Evolutionary conservation across 2,797 vertebrate genomes (phyloP), one percentile per base, ranked within the genome.

Genomic region (Sparus aurata): DNA sequence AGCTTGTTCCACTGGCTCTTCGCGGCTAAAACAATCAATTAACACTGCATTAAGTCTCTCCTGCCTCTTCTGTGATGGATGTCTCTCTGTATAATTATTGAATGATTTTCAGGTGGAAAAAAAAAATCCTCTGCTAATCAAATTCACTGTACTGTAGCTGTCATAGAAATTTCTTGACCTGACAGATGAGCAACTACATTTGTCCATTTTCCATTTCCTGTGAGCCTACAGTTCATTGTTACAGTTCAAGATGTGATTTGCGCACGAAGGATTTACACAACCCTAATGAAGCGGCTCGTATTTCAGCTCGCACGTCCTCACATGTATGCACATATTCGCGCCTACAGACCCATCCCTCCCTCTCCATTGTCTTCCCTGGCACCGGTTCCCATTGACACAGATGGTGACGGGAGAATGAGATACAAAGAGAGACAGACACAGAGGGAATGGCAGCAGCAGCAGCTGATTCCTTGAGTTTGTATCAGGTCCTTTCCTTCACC

Each of bases 341-440:
- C 79, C 50, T 47, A 69, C 41, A 79, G 34, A 77, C 54, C 61
- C 63, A 46, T 47, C 58, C 75, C 66, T 62, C 50, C 69, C 69
- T 81, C 81, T 65, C 84, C 18, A 75, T 82, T 69, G 83, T 88
- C 87, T 89, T 71, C 71, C 69, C 81, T 91, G 89, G 85, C 86
- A 77, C 66, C 69, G n/a, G 47, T 85, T 79, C 55, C 65, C 88
- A 71, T 50, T 85, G 79, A 77, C 83, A 79, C 87, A 90, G 88
- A 85, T 85, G 87, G 75, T 17, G 79, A 86, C 38, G 69, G 53
- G 77, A 79, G 75, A 61, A 60, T 71, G 75, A 70, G 70, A 70
- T 62, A 76, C 70, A 88, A 80, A 13, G 59, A 66, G 34, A 82
- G 76, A 72, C 55, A 64, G 69, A 72, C 53, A 76, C 45, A 68